Evolutionary conservation across 2,797 vertebrate species (phyloP).

Genomic region (Pangasius macronema): DNA sequence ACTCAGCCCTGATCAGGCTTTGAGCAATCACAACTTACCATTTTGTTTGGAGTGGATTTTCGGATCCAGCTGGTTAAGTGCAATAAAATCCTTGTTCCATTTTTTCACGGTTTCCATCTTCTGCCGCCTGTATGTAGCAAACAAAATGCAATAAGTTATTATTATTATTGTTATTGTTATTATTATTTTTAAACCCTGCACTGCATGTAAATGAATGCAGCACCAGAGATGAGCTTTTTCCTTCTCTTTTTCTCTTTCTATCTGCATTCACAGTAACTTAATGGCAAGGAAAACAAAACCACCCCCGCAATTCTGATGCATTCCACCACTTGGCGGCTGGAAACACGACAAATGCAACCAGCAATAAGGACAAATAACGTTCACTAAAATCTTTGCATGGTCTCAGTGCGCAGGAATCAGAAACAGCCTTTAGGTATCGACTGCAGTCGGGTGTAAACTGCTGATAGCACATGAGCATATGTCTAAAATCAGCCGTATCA

Average conservation of each 20-base stretch:
- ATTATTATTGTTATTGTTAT: neutral
- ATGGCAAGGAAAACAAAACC: conserved; percentile 43
- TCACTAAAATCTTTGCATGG: neutral
- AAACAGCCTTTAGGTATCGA: neutral
- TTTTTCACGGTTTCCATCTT: conserved; percentile 72
- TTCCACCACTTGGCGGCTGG: conserved; percentile 45
- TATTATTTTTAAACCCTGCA: neutral
- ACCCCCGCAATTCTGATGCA: conserved; percentile 51
- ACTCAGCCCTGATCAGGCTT: neutral
- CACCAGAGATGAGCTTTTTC: neutral
- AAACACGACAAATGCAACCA: conserved; percentile 22
- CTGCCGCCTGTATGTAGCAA: conserved; percentile 61
- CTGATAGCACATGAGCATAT: neutral
- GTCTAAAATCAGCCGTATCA: neutral
- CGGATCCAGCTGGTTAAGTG: conserved; percentile 63
- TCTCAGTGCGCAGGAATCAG: neutral
- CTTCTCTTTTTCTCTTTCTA: neutral
- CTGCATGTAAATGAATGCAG: neutral
- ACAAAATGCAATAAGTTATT: neutral
- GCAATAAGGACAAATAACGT: conserved; percentile 7
- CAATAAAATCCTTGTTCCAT: conserved; percentile 65
- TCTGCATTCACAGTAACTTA: conserved; percentile 29
- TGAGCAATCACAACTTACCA: conserved; percentile 58
- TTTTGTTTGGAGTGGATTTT: conserved; percentile 61
- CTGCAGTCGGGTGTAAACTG: neutral